A percentile compares a stretch with the other conserved stretches of the same genome.
Conservation (phyloP, 2,797 vertebrate genomes). For the Rhynchonycteris naso region DNA sequence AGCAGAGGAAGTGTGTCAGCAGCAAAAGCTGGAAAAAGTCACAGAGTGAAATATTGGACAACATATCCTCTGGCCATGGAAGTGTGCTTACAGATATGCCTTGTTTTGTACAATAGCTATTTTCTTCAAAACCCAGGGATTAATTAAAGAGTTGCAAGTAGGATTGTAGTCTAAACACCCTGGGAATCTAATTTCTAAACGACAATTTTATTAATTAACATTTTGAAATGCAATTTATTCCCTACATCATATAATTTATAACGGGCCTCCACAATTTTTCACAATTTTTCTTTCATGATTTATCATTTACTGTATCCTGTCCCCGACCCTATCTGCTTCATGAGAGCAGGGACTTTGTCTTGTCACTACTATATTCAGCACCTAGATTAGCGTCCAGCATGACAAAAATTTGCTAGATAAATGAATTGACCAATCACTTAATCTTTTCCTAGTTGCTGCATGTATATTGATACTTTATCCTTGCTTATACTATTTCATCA, state of each 20-base stretch:
- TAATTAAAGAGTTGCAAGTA: conserved; percentile 2
- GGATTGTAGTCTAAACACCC: not conserved
- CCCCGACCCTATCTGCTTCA: not conserved
- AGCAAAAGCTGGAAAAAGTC: not conserved
- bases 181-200: not conserved
- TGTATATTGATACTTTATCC: not conserved
- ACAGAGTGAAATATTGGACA: not conserved
- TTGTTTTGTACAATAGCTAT: not conserved
- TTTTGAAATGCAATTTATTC: conserved; percentile 41
- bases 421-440: not conserved
- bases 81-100: not conserved
- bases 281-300: not conserved
- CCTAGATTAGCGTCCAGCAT: not conserved
- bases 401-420: not conserved
- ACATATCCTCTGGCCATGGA: not conserved
- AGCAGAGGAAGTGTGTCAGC: not conserved
- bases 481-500: not conserved
- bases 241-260: conserved; percentile 20
- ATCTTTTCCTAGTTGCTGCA: not conserved
- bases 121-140: conserved; percentile 56
- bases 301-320: not conserved
- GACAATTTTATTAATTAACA: conserved; percentile 15
- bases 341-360: not conserved
- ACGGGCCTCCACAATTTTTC: not conserved
- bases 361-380: not conserved